phyloP scores from a whole-genome alignment of 2,113 vertebrate species.

The Pollimyrus isidori region DNA sequence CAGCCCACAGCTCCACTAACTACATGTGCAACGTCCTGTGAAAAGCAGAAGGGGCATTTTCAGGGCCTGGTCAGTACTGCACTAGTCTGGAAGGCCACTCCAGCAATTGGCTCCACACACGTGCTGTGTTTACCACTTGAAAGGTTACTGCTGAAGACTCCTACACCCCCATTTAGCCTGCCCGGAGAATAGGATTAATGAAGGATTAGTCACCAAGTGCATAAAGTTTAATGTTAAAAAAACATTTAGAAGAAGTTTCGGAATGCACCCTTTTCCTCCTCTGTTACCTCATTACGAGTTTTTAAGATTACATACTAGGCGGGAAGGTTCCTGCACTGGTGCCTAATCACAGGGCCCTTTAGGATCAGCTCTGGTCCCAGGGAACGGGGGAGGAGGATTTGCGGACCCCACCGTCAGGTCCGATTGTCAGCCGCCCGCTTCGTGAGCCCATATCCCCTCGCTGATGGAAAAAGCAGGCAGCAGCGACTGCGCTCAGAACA shows the following conservation, averaged over 20 bases:
- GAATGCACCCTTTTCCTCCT: background rate
- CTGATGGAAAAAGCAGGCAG: conserved; percentile 60
- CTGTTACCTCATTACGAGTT: background rate
- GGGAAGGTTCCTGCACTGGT: background rate
- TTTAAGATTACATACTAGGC: background rate
- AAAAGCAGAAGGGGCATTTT: background rate
- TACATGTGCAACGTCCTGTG: background rate
- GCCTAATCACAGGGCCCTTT: background rate
- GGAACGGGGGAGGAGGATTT: background rate
- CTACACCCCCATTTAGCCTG: background rate
- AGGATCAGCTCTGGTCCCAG: background rate
- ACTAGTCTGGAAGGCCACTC: background rate
- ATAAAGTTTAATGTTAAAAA: background rate
- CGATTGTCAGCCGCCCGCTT: conserved; percentile 35
- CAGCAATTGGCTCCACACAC: background rate
- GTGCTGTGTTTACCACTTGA: background rate
- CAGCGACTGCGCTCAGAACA: conserved; percentile 50
- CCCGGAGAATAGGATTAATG: background rate
- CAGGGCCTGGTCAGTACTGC: background rate
- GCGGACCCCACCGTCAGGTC: conserved; percentile 1
- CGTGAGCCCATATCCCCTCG: conserved; percentile 24
- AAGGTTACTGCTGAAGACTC: background rate
- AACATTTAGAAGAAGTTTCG: background rate
- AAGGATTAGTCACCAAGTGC: background rate
- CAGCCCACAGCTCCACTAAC: conserved; percentile 16